A percentile compares a stretch with the other conserved stretches of the same genome.
Evolutionary conservation across 2,797 vertebrate species (phyloP).

Genomic region (Calcarius lapponicus): DNA sequence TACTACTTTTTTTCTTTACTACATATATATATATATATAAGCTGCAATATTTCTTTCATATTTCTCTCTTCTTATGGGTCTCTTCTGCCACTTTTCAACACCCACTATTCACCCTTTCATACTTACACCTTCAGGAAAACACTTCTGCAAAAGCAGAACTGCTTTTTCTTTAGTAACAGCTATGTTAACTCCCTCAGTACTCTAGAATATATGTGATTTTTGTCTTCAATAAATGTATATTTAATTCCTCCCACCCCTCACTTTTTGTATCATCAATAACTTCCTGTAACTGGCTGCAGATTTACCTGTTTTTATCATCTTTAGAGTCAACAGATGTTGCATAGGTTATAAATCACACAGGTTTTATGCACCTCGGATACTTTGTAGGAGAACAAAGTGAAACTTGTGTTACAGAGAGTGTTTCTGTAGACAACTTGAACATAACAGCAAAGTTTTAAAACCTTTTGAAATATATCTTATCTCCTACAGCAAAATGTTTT

Average conservation of each 20-base stretch:
- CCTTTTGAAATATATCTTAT: neutral
- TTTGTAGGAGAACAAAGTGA: neutral
- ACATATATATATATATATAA: neutral
- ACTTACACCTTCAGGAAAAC: constrained; percentile 10
- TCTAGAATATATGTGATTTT: neutral
- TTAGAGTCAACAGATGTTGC: constrained; percentile 25
- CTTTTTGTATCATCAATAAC: constrained; percentile 41
- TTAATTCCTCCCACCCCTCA: constrained; percentile 46
- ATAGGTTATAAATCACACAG: neutral
- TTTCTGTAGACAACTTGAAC: neutral
- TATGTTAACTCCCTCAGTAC: neutral
- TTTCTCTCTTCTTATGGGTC: neutral
- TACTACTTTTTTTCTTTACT: neutral
- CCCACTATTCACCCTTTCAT: constrained; percentile 5
- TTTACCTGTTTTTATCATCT: constrained; percentile 38
- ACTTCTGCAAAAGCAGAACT: constrained; percentile 22
- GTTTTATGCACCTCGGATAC: neutral
- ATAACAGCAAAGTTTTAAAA: neutral
- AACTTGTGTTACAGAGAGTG: neutral
- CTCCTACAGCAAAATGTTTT: neutral
- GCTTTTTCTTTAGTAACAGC: constrained; percentile 18
- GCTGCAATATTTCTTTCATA: neutral
- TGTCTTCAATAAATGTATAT: constrained; percentile 28
- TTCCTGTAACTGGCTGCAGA: constrained; percentile 31
- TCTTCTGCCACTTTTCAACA: constrained; percentile 19